These are phyloP conservation scores for Ecliptopera silaceata DNA, from an alignment of 2,888 invertebrate species.

Conservation along the genomic window DNA sequence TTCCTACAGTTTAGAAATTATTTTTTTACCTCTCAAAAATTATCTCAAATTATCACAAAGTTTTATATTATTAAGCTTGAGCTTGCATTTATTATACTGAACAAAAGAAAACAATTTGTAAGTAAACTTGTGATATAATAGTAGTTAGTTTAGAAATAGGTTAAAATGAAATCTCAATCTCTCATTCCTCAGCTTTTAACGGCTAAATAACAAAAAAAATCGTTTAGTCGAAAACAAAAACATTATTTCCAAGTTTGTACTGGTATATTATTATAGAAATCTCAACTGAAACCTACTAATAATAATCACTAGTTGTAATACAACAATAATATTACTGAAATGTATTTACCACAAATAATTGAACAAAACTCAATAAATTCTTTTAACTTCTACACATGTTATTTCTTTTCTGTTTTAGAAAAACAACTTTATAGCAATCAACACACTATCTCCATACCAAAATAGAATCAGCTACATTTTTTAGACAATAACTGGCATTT, in stretches of 20 bases:
- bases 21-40: too few relatives aligned
- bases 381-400: conserved; percentile 8
- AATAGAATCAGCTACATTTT: background rate
- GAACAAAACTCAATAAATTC: conserved; percentile 23
- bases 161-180: too few relatives aligned
- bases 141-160: conserved; percentile 12
- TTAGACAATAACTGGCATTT: conserved; percentile 71
- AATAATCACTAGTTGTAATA: background rate
- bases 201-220: background rate
- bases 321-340: background rate
- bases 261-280: background rate
- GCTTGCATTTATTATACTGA: conserved; percentile 15
- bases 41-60: too few relatives aligned
- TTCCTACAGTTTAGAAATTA: background rate
- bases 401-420: background rate
- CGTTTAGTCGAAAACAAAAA: background rate
- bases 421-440: background rate
- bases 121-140: conserved; percentile 20
- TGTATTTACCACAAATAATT: conserved; percentile 3
- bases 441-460: background rate
- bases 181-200: too few relatives aligned
- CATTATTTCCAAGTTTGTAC: background rate
- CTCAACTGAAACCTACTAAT: conserved; percentile 4
- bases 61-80: background rate
- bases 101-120: background rate